Base-by-base conservation (phyloP, 2,888 invertebrate genomes). In the Sphaeridia pumilis region DNA sequence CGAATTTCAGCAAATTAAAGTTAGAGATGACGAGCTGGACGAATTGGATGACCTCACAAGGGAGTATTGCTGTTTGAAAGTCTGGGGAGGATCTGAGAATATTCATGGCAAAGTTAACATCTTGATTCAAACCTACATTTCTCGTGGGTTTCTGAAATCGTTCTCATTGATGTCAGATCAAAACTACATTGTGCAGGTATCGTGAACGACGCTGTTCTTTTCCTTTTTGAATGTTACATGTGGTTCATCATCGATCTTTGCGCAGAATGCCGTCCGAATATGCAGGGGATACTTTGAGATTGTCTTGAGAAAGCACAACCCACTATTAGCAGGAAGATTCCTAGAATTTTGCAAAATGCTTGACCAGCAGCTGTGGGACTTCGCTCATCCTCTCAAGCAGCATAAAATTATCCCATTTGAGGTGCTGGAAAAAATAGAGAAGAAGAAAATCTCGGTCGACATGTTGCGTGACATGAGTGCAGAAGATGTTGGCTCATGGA, bases 1-100 rank as follows among this genome's bases (percentile, higher is more conserved):
- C 43, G 98, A 98, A 71, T 98, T 99, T 72, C 82, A 89, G 58
- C 94, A 97, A 67, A 76, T 97, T 0, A 95, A 95, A 76, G 86
- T 84, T 66, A 79, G 98, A 48, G 95, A 97, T 68, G 97, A 98
- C 69, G 98, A 98, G 70, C 70, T 93, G 64, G 79, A 83, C 14
- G 97, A 99, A 69, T 71, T 99, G 49, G 90, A 93, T 70, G 75
- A 78, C 41, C 75, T 94, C 20, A 75, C 80, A 27, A 73, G 76
- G 27, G 77, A 81, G 17, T 80, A 80, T 67, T 89, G 94, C 67
- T 82, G 84, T 67, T 74, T 89, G 26, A 77, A 80, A 25, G 84
- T 88, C 1, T 78, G 81, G 58, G 84, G 89, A 5, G 87, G 88
- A 0, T 79, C 83, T 2, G 94, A 94, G 69, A 89, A 90, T 69